Evolutionary conservation across 2,797 vertebrate species (phyloP).

Genomic region (Lithobates pipiens): DNA sequence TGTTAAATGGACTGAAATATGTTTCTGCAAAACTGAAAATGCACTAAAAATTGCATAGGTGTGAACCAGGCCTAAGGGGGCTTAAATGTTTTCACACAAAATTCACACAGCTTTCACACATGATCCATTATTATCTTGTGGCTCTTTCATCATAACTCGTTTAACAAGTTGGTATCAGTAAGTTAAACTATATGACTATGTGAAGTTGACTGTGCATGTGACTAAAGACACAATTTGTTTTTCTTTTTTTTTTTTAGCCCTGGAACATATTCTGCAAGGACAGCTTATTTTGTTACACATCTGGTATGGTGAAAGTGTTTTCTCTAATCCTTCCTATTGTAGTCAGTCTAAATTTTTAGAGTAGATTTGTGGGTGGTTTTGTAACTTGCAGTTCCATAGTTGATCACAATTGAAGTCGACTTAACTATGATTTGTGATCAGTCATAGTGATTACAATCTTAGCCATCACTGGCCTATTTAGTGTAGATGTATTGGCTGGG

Average conservation of each 20-base stretch:
- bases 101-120: too few relatives aligned
- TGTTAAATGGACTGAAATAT: too few relatives aligned
- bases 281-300: slow-evolving; percentile 30
- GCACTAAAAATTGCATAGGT: too few relatives aligned
- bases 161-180: not conserved
- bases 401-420: slow-evolving; percentile 44
- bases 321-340: slow-evolving; percentile 24
- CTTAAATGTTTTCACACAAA: too few relatives aligned
- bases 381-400: slow-evolving; percentile 7
- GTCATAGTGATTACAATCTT: slow-evolving; percentile 48
- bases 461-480: slow-evolving; percentile 53
- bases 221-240: not conserved
- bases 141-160: not conserved
- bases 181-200: not conserved
- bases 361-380: slow-evolving; percentile 43
- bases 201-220: not conserved
- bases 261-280: slow-evolving; percentile 16
- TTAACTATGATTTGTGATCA: slow-evolving; percentile 51
- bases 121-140: too few relatives aligned
- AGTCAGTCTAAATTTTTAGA: slow-evolving; percentile 24
- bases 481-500: slow-evolving; percentile 49
- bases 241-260: not conserved
- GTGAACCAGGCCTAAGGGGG: too few relatives aligned
- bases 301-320: slow-evolving; percentile 42
- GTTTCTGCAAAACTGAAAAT: too few relatives aligned